Conservation (phyloP, 2,888 invertebrate species). For the Iselma pallidipennis region DNA sequence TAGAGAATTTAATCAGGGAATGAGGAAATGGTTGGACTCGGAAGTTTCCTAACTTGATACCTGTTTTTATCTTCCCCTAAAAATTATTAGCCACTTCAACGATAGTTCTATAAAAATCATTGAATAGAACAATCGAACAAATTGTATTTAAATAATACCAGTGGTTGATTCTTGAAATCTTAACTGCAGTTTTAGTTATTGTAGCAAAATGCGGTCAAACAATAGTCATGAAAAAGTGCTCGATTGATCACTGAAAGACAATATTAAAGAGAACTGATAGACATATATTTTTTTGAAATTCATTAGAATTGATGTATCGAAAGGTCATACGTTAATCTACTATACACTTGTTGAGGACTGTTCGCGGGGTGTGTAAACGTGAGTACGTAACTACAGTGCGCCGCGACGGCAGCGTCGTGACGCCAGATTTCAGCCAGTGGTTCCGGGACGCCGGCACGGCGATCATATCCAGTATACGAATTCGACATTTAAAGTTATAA, state of each 20-base stretch:
- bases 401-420: slow-evolving; percentile 37
- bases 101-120: no score
- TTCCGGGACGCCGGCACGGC: slow-evolving; percentile 42
- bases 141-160: no score
- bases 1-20: neutral
- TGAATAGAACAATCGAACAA: no score
- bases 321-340: neutral
- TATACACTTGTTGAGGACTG: slow-evolving; percentile 28
- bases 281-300: neutral
- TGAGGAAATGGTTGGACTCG: neutral
- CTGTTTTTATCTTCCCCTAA: neutral
- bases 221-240: no score
- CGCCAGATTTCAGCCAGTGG: slow-evolving; percentile 46
- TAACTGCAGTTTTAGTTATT: no score
- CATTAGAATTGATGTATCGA: neutral
- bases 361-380: slow-evolving; percentile 19
- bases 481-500: slow-evolving; percentile 11
- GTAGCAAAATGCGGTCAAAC: no score
- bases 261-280: no score
- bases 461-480: slow-evolving; percentile 33
- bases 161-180: no score
- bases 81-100: no score
- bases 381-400: slow-evolving; percentile 37
- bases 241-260: no score
- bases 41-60: neutral